Evolutionary conservation across 2,888 invertebrate genomes (phyloP), one percentile per base, ranked within the genome.

Genomic region (Erebia aethiops): DNA sequence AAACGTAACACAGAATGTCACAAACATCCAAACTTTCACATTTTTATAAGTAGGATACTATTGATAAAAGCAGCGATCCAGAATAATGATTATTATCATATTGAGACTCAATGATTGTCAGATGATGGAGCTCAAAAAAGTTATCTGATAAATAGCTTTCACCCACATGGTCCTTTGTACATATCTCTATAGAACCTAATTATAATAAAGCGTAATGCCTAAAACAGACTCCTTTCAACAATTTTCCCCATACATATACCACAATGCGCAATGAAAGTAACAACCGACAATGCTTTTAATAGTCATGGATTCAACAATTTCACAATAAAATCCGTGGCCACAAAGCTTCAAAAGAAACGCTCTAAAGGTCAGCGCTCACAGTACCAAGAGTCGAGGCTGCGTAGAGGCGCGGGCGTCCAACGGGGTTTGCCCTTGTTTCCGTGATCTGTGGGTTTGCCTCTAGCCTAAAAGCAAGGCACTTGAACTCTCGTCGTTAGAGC

Each of bases 321-420:
- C 72, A 63, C 74, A 74, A 77, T 73, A 72, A 71, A 69, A 74
- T 54, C 68, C 57, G 60, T 62, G 57, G 52, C 56, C 64, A 74
- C 67, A 64, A 71, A 69, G 56, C 60, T 21, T 72, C 72, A 72
- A 74, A 75, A 78, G 76, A 74, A 69, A 70, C 70, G 63, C 18
- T 0, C 1, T 54, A 18, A 54, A 10, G 54, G 10, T 9, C 16
- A 54, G 18, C 54, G 54, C 18, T 54, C 10, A 54, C 54, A 18
- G 18, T 2, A 54, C 16, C 16, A 51, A n/a, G 51, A n/a, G 51
- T n/a, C 51, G n/a, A n/a, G 51, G 46, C 46, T 2, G 46, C 46
- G 7, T 14, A n/a, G n/a, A 51, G 51, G 51, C 51, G n/a, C 51
- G 51, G n/a, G 7, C 4, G 51, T n/a, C 5, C n/a, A 13, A 46